Evolutionary conservation across 2,113 vertebrate genomes (phyloP).

Genomic region (Neopipo cinnamomea): DNA sequence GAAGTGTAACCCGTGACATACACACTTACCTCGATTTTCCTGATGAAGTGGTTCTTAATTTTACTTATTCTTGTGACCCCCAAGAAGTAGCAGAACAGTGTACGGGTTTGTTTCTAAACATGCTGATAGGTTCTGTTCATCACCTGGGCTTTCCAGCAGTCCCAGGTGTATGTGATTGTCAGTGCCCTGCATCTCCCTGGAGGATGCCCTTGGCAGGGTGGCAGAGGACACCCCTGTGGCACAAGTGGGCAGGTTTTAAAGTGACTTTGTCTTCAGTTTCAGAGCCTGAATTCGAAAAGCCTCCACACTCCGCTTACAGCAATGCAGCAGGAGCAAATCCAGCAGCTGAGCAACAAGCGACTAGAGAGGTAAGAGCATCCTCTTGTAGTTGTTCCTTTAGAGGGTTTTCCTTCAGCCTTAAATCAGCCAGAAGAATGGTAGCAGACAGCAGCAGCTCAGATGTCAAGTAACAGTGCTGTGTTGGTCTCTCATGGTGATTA

Average conservation of each 20-base stretch:
- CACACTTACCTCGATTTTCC: background rate
- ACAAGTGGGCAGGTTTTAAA: background rate
- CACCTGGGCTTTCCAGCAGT: background rate
- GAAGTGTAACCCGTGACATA: background rate
- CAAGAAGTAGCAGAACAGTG: background rate
- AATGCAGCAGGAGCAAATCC: constrained; percentile 74
- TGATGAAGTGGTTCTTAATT: background rate
- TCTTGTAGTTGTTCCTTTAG: background rate
- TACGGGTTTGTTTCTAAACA: background rate
- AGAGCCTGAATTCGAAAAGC: constrained; percentile 71
- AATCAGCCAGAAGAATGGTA: background rate
- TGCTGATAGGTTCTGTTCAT: background rate
- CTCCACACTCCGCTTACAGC: constrained; percentile 71
- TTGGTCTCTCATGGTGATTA: background rate
- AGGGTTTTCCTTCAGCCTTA: background rate
- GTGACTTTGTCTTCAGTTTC: constrained; percentile 75
- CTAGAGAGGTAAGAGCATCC: constrained; percentile 78
- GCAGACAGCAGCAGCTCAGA: background rate
- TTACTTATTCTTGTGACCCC: background rate
- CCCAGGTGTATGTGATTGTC: background rate
- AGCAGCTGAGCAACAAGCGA: constrained; percentile 80
- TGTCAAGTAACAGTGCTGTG: background rate
- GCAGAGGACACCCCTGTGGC: background rate
- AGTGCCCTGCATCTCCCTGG: background rate
- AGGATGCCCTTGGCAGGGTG: background rate